Base-by-base conservation (phyloP, 2,888 invertebrate genomes). In the Hyalella azteca region DNA sequence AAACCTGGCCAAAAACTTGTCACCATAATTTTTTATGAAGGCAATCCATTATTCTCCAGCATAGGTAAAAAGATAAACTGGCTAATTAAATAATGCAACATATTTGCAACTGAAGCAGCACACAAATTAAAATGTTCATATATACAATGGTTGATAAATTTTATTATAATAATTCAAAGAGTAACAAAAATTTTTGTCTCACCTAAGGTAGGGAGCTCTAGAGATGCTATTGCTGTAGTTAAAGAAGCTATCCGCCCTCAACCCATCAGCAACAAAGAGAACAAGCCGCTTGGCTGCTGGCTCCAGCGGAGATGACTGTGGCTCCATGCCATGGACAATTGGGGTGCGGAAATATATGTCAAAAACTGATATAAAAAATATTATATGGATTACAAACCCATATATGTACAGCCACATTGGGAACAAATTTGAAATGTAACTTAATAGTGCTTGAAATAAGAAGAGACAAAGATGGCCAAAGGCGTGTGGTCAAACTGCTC, bases 281-380 rank as follows among this genome's bases (percentile, higher is more conserved):
- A 97, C 93, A 9, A 98, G 88, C 80, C 98, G 90, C 86, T 93
- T 91, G 0, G 95, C 94, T 13, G 89, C 89, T 4, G 85, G 85
- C 66, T 81, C 78, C 15, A 54, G 78, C 22, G 82, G 81, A 5
- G 87, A 85, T 3, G 86, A 79, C 5, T 85, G 81, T 3, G 90
- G 89, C 11, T 87, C 87, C 86, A 94, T 92, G 85, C 92, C 92
- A 86, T 91, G 91, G 26, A 95, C 92, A 40, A 97, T 90, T 0
- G 97, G 96, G 0, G 96, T 95, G 85, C 93, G 93, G 88, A 97
- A 97, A 88, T 97, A 96, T 81, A 97, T 94, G 87, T 97, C 96
- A 89, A 97, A 96, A 83, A 95, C 93, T 0, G 96, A 94, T 86
- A 92, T 91, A 78, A 96, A 90, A 86, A 97, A 91, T 36, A 93